A percentile compares a stretch with the other conserved stretches of the same genome.
These are phyloP conservation scores for Acomys russatus DNA, from an alignment of 2,797 vertebrate species.

Conservation along the genomic window DNA sequence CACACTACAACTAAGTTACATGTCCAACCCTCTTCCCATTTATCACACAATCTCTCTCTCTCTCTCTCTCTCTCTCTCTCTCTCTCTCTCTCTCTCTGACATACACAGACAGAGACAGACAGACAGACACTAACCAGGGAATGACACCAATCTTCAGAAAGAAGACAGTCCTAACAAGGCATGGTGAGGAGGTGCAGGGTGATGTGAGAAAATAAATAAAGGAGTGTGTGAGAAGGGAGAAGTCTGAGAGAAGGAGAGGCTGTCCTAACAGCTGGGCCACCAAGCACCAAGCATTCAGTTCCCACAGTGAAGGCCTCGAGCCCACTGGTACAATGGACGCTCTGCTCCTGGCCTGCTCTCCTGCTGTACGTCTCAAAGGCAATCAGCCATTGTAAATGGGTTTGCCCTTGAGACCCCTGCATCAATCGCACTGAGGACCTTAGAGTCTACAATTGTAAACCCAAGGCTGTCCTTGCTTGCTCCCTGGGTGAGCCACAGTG, in stretches of 20 bases:
- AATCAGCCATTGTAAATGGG: neutral
- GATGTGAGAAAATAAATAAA: neutral
- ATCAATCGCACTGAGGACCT: conserved; percentile 31
- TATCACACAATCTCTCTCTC: neutral
- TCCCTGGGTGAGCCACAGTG: neutral
- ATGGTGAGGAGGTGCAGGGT: neutral
- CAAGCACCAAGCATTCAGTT: neutral
- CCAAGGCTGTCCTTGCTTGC: neutral
- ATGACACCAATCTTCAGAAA: neutral
- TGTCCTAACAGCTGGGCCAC: neutral
- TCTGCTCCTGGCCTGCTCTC: neutral
- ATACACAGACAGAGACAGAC: neutral
- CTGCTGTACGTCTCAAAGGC: neutral
- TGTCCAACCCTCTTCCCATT: neutral
- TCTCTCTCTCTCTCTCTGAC: neutral
- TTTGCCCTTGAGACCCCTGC: conserved; percentile 28
- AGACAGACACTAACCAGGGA: neutral
- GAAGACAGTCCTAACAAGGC: neutral
- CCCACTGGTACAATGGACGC: neutral
- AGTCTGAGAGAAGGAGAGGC: no score
- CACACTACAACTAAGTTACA: neutral
- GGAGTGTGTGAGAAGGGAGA: neutral
- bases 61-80: neutral
- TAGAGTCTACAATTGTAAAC: neutral
- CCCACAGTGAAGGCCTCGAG: fast-evolving